Evolutionary conservation across 2,113 vertebrate species (phyloP).

Genomic region (Riparia riparia): DNA sequence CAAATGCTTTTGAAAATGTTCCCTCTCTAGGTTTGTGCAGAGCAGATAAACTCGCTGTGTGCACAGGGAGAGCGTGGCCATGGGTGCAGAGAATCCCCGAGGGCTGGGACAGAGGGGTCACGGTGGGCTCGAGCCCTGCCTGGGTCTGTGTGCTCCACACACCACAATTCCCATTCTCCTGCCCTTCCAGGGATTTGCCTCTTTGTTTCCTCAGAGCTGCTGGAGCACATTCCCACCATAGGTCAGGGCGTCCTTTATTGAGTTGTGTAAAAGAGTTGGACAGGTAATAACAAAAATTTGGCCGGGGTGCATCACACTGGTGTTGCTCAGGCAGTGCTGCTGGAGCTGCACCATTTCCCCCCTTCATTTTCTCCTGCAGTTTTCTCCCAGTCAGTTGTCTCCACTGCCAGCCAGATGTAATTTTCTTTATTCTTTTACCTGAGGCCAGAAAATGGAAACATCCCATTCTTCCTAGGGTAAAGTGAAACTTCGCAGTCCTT

Average conservation of each 20-base stretch:
- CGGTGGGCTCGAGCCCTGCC: neutral
- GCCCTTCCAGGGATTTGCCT: neutral
- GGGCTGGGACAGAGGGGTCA: neutral
- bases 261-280: neutral
- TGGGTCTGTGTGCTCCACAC: neutral
- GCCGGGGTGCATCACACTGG: neutral
- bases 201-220: neutral
- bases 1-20: neutral
- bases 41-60: neutral
- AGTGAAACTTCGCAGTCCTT: neutral
- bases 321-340: neutral
- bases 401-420: neutral
- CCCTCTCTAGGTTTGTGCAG: neutral
- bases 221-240: neutral
- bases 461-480: neutral
- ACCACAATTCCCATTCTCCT: rapidly evolving
- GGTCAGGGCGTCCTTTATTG: neutral
- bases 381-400: neutral
- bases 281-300: neutral
- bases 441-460: neutral
- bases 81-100: neutral
- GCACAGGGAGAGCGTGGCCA: neutral
- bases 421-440: neutral
- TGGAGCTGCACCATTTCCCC: neutral
- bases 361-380: neutral